Conservation (phyloP, 1,140 invertebrate species). For the Potamilus streckersoni region DNA sequence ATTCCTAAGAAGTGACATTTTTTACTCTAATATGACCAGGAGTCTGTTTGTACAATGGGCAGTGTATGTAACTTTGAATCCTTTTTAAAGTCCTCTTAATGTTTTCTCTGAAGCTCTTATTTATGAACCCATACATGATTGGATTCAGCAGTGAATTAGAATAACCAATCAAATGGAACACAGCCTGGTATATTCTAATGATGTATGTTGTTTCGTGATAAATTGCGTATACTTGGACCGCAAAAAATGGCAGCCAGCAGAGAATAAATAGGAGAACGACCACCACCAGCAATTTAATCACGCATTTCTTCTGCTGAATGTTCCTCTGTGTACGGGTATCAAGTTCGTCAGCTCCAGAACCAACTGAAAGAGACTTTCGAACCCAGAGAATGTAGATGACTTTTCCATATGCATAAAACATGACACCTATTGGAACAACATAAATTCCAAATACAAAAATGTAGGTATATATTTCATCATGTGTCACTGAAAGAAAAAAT, state of each 20-base stretch:
- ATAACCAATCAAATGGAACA: conserved; percentile 15
- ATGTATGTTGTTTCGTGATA: conserved; percentile 7
- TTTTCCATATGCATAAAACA: conserved; percentile 36
- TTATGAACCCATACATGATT: conserved; percentile 20
- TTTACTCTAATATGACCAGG: too few species aligned
- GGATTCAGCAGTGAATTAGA: conserved; percentile 21
- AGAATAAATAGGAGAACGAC: conserved; percentile 67
- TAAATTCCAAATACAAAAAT: conserved; percentile 32
- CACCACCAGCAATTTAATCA: conserved; percentile 67
- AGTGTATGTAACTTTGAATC: too few species aligned
- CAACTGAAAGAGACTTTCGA: conserved; percentile 29
- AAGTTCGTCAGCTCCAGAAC: conserved; percentile 4
- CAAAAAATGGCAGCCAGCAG: conserved; percentile 68
- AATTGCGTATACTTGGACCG: conserved; percentile 15
- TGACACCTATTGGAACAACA: conserved; percentile 29
- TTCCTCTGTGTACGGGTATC: conserved; percentile 5
- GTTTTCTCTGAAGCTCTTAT: conserved; percentile 10
- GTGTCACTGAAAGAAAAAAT: conserved; percentile 70
- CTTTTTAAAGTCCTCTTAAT: too few species aligned
- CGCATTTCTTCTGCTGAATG: conserved; percentile 40
- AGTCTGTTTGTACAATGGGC: too few species aligned
- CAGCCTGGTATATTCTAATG: conserved; percentile 9
- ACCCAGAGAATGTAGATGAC: conserved; percentile 35
- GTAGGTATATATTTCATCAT: conserved; percentile 80
- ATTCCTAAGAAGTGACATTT: too few species aligned